Evolutionary conservation across 2,888 invertebrate genomes (phyloP).

Genomic region (Stenotaenia linearis): DNA sequence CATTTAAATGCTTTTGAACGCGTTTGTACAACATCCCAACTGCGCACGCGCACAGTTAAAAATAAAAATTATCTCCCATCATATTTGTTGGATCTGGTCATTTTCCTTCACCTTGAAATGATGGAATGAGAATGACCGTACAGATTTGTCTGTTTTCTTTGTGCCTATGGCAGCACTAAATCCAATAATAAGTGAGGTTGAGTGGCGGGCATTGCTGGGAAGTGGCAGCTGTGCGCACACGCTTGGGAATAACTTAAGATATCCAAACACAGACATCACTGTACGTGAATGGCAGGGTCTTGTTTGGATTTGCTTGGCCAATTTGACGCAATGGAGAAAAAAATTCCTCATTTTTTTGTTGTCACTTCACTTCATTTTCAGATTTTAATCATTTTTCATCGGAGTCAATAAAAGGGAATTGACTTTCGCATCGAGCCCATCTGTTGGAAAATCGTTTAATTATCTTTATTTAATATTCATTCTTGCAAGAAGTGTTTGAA

Average conservation of each 20-base stretch:
- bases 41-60: too few species aligned
- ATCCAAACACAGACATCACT: neutral
- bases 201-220: slow-evolving; percentile 16
- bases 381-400: neutral
- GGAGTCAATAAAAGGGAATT: neutral
- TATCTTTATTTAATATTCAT: slow-evolving; percentile 15
- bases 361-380: neutral
- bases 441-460: slow-evolving; percentile 14
- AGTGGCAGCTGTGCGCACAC: slow-evolving; percentile 21
- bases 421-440: neutral
- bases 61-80: too few species aligned
- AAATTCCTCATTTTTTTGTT: neutral
- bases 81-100: neutral
- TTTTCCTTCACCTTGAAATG: neutral
- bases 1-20: too few species aligned
- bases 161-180: slow-evolving; percentile 1
- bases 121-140: neutral
- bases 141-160: neutral
- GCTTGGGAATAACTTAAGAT: slow-evolving; percentile 7
- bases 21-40: too few species aligned
- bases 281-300: slow-evolving; percentile 1
- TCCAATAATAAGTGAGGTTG: slow-evolving; percentile 23
- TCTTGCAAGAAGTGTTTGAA: neutral
- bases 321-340: neutral
- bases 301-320: neutral